Conservation (phyloP, 2,888 invertebrate species). For the Dolichomitus sp. region DNA sequence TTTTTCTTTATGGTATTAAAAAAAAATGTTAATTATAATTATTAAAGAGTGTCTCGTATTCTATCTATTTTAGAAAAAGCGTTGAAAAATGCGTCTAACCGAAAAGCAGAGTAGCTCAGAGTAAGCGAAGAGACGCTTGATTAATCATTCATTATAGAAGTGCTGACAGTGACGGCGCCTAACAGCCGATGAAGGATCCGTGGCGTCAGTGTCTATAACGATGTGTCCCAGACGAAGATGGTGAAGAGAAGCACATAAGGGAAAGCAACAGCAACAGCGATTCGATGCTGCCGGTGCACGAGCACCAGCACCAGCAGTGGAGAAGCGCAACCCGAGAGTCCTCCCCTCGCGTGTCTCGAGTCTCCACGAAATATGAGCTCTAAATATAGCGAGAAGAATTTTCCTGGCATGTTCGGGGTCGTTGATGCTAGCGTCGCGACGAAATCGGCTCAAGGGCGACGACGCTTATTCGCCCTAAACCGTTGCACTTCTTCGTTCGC, state of each 20-base stretch:
- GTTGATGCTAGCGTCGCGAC: slow-evolving; percentile 58
- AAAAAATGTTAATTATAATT: neutral
- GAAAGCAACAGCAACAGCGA: slow-evolving; percentile 20
- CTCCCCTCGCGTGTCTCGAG: slow-evolving; percentile 15
- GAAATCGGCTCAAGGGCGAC: slow-evolving; percentile 63
- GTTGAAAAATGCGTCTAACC: neutral
- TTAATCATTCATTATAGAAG: slow-evolving; percentile 63
- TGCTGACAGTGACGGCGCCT: slow-evolving; percentile 56
- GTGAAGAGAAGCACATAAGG: slow-evolving; percentile 29
- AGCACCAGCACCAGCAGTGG: slow-evolving; percentile 9
- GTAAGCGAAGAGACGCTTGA: slow-evolving; percentile 25
- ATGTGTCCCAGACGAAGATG: slow-evolving; percentile 3
- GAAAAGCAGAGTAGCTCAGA: neutral
- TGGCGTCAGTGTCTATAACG: slow-evolving; percentile 16
- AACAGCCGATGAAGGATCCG: slow-evolving; percentile 61
- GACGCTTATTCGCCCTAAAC: slow-evolving; percentile 22
- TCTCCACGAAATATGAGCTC: slow-evolving; percentile 76
- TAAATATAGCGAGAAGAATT: slow-evolving; percentile 82
- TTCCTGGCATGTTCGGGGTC: slow-evolving; percentile 69
- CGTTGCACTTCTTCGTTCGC: slow-evolving; percentile 11
- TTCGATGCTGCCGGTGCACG: slow-evolving; percentile 17
- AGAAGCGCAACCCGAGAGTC: slow-evolving; percentile 11
- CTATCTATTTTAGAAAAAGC: neutral
- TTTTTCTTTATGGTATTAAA: neutral
- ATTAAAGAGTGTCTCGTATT: neutral